Evolutionary conservation across 2,113 vertebrate genomes (phyloP).

Genomic region (Seriola dumerili): DNA sequence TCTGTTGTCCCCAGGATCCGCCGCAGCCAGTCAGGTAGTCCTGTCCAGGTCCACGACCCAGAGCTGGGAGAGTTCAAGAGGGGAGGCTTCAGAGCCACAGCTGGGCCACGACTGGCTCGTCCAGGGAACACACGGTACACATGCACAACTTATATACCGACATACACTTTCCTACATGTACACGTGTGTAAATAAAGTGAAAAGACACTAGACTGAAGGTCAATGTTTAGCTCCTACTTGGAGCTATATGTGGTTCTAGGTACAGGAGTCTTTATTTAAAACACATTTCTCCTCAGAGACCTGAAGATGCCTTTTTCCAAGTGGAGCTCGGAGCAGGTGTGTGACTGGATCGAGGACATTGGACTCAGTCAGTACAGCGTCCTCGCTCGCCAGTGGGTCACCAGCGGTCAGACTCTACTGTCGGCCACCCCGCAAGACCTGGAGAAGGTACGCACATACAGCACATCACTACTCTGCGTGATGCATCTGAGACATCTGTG

Average conservation of each 20-base stretch:
- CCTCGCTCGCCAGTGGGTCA: constrained; percentile 92
- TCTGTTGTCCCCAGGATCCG: constrained; percentile 86
- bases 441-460: constrained; percentile 90
- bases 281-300: constrained; percentile 68
- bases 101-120: constrained; percentile 90
- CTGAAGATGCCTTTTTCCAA: constrained; percentile 89
- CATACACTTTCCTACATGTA: too few relatives aligned
- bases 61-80: constrained; percentile 91
- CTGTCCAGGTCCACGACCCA: constrained; percentile 87
- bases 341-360: constrained; percentile 93
- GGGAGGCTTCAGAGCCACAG: constrained; percentile 93
- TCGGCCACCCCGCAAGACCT: constrained; percentile 92
- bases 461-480: not conserved
- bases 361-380: constrained; percentile 92
- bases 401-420: constrained; percentile 90
- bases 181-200: not conserved
- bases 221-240: too few relatives aligned
- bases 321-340: constrained; percentile 94
- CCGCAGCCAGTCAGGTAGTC: constrained; percentile 95
- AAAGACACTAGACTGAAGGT: too few relatives aligned
- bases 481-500: not conserved
- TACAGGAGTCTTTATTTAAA: not conserved
- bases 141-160: not conserved
- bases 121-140: constrained; percentile 82
- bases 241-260: not conserved